These are phyloP conservation scores for Semicossyphus pulcher DNA, from an alignment of 2,113 vertebrate species.

Conservation along the genomic window DNA sequence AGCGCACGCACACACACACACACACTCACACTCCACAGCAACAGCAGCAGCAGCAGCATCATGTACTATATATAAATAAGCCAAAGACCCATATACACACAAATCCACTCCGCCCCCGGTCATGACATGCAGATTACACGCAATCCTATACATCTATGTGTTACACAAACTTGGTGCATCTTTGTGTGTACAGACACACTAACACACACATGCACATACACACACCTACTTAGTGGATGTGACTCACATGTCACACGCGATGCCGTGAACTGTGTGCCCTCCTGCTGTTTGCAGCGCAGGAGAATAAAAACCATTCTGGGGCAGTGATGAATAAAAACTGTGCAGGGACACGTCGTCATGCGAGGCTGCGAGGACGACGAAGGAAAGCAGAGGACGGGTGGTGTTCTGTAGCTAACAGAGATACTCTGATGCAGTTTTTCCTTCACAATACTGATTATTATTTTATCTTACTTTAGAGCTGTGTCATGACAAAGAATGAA, in stretches of 20 bases:
- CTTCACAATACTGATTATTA: too few species aligned
- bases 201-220: not conserved
- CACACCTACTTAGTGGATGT: not conserved
- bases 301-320: not conserved
- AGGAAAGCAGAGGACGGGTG: too few species aligned
- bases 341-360: not conserved
- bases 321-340: slow-evolving; percentile 1
- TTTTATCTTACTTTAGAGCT: too few species aligned
- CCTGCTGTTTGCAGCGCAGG: not conserved
- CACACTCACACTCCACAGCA: slow-evolving; percentile 2
- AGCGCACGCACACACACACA: slow-evolving; percentile 15
- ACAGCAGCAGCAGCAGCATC: slow-evolving; percentile 1
- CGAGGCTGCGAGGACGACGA: too few species aligned
- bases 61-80: slow-evolving; percentile 31
- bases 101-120: slow-evolving; percentile 3
- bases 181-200: not conserved
- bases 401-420: too few species aligned
- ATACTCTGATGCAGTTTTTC: too few species aligned
- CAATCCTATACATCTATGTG: not conserved
- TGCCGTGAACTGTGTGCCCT: slow-evolving; percentile 13
- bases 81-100: slow-evolving; percentile 1
- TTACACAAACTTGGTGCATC: not conserved
- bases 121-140: slow-evolving; percentile 12
- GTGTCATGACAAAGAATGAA: too few species aligned
- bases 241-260: slow-evolving; percentile 3